Conservation (phyloP, 2,113 vertebrate genomes). For the Myotis brandtii region DNA sequence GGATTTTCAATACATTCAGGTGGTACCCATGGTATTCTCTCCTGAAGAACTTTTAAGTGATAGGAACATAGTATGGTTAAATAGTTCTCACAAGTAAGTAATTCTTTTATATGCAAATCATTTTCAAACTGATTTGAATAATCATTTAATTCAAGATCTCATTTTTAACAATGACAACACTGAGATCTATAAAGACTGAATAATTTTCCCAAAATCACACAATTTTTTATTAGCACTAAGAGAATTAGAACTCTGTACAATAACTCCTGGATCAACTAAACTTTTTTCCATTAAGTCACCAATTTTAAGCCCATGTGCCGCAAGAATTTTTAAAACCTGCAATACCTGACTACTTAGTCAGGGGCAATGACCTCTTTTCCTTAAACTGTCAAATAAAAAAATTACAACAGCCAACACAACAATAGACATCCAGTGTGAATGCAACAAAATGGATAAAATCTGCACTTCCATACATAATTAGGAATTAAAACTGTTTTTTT, state of each 20-base stretch:
- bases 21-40: constrained; percentile 97
- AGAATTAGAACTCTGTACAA: constrained; percentile 27
- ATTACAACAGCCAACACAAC: background rate
- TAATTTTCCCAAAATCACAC: background rate
- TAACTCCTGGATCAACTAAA: background rate
- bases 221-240: background rate
- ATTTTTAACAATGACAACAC: constrained; percentile 31
- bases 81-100: background rate
- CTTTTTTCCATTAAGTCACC: background rate
- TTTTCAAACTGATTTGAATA: constrained; percentile 50
- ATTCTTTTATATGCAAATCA: constrained; percentile 35
- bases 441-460: constrained; percentile 21
- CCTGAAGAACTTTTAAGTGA: constrained; percentile 91
- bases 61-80: constrained; percentile 30
- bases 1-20: constrained; percentile 95
- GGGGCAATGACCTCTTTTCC: background rate
- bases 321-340: background rate
- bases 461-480: background rate
- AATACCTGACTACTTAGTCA: background rate
- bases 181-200: constrained; percentile 9
- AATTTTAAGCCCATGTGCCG: background rate
- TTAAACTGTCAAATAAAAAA: background rate
- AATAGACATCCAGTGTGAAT: background rate
- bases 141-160: background rate
- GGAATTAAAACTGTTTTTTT: constrained; percentile 15